Evolutionary conservation across 2,888 invertebrate species (phyloP).

Genomic region (Agonopterix arenella): DNA sequence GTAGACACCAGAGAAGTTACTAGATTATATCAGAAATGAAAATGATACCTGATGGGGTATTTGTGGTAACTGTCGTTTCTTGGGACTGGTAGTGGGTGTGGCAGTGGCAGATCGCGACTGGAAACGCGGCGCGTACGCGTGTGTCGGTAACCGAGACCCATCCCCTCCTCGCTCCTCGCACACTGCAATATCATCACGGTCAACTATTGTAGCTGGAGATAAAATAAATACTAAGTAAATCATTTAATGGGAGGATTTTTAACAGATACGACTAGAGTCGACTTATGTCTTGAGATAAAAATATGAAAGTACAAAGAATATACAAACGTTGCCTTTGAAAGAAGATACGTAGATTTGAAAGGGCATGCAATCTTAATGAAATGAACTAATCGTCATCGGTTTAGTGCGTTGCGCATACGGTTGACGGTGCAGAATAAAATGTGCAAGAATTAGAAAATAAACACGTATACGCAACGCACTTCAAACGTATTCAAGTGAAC

Average conservation of each 20-base stretch:
- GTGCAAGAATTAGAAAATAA: background rate
- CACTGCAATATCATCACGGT: slow-evolving; percentile 27
- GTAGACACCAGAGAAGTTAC: too few species aligned
- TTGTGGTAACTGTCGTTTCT: slow-evolving; percentile 97
- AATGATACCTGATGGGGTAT: slow-evolving; percentile 81
- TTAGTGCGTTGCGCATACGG: slow-evolving; percentile 21
- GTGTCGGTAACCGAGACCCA: slow-evolving; percentile 65
- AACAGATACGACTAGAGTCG: too few species aligned
- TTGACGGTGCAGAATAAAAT: background rate
- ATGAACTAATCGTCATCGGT: slow-evolving; percentile 15
- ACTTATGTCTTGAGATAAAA: background rate
- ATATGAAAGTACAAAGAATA: slow-evolving; percentile 14
- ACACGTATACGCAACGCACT: slow-evolving; percentile 23
- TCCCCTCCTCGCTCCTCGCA: slow-evolving; percentile 45
- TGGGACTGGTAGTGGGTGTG: slow-evolving; percentile 96
- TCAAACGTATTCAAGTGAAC: slow-evolving; percentile 30
- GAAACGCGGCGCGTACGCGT: slow-evolving; percentile 82
- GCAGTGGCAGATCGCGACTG: slow-evolving; percentile 93
- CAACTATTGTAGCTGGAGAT: background rate
- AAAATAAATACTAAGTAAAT: too few species aligned
- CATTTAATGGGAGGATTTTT: too few species aligned
- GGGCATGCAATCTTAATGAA: slow-evolving; percentile 29
- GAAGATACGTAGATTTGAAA: slow-evolving; percentile 17
- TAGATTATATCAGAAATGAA: too few species aligned
- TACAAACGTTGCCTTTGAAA: slow-evolving; percentile 18